These are phyloP conservation scores for Gila robusta DNA, from an alignment of 2,797 vertebrate genomes.

Conservation along the genomic window DNA sequence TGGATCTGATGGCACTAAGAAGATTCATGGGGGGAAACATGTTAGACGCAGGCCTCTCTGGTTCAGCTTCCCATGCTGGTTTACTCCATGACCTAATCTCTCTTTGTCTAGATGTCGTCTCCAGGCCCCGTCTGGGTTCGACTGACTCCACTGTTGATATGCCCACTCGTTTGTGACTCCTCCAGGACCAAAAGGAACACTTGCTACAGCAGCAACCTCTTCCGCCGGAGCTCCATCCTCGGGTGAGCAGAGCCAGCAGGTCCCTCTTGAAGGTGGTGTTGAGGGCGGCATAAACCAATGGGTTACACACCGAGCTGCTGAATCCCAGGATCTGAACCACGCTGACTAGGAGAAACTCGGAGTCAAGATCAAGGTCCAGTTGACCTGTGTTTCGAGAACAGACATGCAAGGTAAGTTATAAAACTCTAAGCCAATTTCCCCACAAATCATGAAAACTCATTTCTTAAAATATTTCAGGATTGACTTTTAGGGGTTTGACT, in stretches of 20 bases:
- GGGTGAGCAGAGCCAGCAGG: constrained; percentile 53
- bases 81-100: constrained; percentile 52
- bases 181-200: constrained; percentile 4
- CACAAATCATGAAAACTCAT: not conserved
- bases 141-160: constrained; percentile 41
- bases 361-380: constrained; percentile 58
- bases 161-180: constrained; percentile 45
- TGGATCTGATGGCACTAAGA: constrained; percentile 40
- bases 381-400: constrained; percentile 51
- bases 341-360: constrained; percentile 63
- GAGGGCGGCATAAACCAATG: constrained; percentile 66
- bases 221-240: not conserved
- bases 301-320: constrained; percentile 68
- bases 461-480: not conserved
- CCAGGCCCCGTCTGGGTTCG: constrained; percentile 17
- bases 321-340: constrained; percentile 68
- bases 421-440: not conserved
- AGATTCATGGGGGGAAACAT: constrained; percentile 34
- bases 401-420: not conserved
- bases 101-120: constrained; percentile 29
- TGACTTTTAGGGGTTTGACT: not conserved
- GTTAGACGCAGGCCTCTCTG: constrained; percentile 14
- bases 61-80: constrained; percentile 57
- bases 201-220: constrained; percentile 12
- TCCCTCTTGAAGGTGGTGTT: constrained; percentile 66